These are phyloP conservation scores for Drosophila pseudoobscura DNA, from an alignment of 1,140 invertebrate genomes.

Conservation along the genomic window DNA sequence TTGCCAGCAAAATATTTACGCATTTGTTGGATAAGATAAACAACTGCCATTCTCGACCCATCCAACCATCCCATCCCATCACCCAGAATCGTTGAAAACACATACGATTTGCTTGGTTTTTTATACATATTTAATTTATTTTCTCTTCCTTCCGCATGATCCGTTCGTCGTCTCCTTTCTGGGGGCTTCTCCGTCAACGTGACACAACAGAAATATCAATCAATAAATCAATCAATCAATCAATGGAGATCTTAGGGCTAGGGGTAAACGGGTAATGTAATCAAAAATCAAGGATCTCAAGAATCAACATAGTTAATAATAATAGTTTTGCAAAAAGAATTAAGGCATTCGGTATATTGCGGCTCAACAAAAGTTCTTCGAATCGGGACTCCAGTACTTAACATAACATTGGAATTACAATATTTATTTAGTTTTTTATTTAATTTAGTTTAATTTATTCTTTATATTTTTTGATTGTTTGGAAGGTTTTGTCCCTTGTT, in stretches of 20 bases:
- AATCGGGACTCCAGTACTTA: slow-evolving; percentile 56
- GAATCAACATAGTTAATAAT: slow-evolving; percentile 59
- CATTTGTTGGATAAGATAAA: slow-evolving; percentile 58
- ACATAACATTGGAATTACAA: slow-evolving; percentile 47
- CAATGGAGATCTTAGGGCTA: slow-evolving; percentile 48
- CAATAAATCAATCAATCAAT: slow-evolving; percentile 42
- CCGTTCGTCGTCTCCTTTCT: slow-evolving; percentile 20
- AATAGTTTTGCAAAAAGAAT: slow-evolving; percentile 47
- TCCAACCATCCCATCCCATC: background rate
- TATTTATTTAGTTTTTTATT: slow-evolving; percentile 54
- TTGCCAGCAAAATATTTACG: slow-evolving; percentile 61
- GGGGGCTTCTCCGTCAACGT: slow-evolving; percentile 34
- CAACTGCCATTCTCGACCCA: background rate
- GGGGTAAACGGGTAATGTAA: slow-evolving; percentile 27
- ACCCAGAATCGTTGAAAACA: slow-evolving; percentile 35
- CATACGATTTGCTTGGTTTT: slow-evolving; percentile 29
- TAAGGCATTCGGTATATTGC: slow-evolving; percentile 76
- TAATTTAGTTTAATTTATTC: slow-evolving; percentile 27
- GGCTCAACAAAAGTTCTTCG: slow-evolving; percentile 40
- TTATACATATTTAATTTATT: slow-evolving; percentile 75
- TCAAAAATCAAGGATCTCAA: slow-evolving; percentile 29
- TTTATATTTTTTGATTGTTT: slow-evolving; percentile 6
- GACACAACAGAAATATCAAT: slow-evolving; percentile 72
- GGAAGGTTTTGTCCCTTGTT: slow-evolving; percentile 14
- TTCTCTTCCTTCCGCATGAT: slow-evolving; percentile 38